These are phyloP conservation scores for Belonocnema kinseyi DNA, from an alignment of 1,140 invertebrate genomes.

Conservation along the genomic window DNA sequence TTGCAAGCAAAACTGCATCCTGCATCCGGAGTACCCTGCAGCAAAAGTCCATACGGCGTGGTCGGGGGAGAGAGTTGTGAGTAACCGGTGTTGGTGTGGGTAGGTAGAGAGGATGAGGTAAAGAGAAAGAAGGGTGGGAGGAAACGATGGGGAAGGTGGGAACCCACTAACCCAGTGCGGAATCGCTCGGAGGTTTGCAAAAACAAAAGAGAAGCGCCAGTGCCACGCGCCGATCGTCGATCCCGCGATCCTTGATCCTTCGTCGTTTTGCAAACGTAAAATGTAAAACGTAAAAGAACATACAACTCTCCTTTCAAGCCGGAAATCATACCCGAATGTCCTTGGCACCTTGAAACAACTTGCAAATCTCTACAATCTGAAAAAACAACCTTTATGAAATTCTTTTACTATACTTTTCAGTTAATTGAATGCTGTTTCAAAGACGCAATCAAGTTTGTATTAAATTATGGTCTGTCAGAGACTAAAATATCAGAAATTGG, in stretches of 20 bases:
- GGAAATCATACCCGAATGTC: slow-evolving; percentile 23
- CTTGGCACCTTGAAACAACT: neutral
- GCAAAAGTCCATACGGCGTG: slow-evolving; percentile 48
- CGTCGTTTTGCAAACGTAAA: slow-evolving; percentile 41
- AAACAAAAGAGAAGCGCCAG: slow-evolving; percentile 72
- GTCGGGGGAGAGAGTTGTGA: slow-evolving; percentile 53
- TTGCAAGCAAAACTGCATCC: slow-evolving; percentile 47
- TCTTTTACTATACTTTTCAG: neutral
- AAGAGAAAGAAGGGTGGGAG: slow-evolving; percentile 56
- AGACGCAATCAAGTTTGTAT: no score
- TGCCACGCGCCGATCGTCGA: slow-evolving; percentile 64
- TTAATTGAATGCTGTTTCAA: neutral
- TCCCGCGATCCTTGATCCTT: slow-evolving; percentile 53
- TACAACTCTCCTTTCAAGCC: slow-evolving; percentile 21
- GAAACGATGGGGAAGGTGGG: slow-evolving; percentile 60
- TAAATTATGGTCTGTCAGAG: no score
- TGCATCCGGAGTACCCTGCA: slow-evolving; percentile 49
- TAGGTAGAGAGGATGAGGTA: slow-evolving; percentile 51
- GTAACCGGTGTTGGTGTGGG: slow-evolving; percentile 54
- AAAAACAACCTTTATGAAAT: neutral
- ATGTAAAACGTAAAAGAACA: slow-evolving; percentile 24
- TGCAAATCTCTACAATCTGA: neutral
- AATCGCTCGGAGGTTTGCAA: slow-evolving; percentile 70
- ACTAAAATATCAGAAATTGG: no score
- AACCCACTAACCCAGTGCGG: slow-evolving; percentile 72